Base-by-base conservation (phyloP, 2,888 invertebrate genomes). In the Temnothorax rugatulus region DNA sequence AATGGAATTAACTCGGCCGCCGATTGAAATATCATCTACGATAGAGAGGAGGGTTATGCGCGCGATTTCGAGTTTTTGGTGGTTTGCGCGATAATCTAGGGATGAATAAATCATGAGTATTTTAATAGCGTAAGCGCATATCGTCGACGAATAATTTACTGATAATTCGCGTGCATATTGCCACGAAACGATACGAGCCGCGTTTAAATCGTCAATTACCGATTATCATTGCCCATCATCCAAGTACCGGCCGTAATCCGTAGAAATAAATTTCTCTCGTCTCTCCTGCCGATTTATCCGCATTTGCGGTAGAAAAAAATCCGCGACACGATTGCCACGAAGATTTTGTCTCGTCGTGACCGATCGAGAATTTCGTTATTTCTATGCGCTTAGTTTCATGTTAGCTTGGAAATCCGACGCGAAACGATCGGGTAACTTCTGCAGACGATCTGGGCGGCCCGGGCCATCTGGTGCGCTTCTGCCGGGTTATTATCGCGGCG, bases 401-500 rank as follows among this genome's bases (percentile, higher is more conserved):
- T 4, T 71, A 34, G 34, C 25, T 11, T 29, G 5, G 41, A 44
- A 41, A 38, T 34, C n/a, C 41, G 41, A 29, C 21, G 47, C 29
- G 52, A 57, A 34, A 18, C 59, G 59, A 47, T 47, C 69, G 71
- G 54, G 47, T 47, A 79, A 71, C 47, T 81, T 88, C 76, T 68
- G 41, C 63, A 69, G 76, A 89, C 77, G 68, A 77, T 68, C 82
- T 64, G 85, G 83, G 69, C 64, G 82, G 86, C 59, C 86, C 75
- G 64, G 68, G 61, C 90, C 90, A 89, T 92, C 91, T 91, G 89
- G 87, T 84, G 87, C 89, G 87, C 89, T 91, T 90, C 90, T 91
- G 91, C 86, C 85, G 74, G 90, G 88, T 91, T 93, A 93, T 92
- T 93, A 93, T 91, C 90, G 89, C 83, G 85, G 85, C 69, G 91